phyloP scores from a whole-genome alignment of 2,888 invertebrate genomes.

The Meta bourneti region DNA sequence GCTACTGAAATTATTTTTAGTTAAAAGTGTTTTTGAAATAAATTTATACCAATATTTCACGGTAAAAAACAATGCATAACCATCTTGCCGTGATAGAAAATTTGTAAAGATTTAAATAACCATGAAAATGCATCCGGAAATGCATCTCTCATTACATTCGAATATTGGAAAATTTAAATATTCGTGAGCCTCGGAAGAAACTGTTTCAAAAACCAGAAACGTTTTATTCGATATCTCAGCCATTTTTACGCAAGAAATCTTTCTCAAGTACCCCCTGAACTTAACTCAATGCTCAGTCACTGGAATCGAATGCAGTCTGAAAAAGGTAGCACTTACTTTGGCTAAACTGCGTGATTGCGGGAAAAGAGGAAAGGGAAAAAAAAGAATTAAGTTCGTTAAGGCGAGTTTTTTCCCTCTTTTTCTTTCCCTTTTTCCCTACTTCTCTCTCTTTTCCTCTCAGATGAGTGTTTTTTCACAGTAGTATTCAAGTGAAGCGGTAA shows the following conservation, averaged over 20 bases:
- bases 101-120: too few species aligned
- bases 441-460: slow-evolving; percentile 27
- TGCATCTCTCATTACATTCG: not conserved
- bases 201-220: not conserved
- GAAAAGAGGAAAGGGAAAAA: slow-evolving; percentile 15
- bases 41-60: too few species aligned
- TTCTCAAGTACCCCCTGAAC: slow-evolving; percentile 25
- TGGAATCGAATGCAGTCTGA: slow-evolving; percentile 33
- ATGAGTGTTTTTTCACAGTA: slow-evolving; percentile 25
- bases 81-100: too few species aligned
- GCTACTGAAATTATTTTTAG: too few species aligned
- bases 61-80: too few species aligned
- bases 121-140: not conserved
- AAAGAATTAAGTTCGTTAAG: slow-evolving; percentile 63
- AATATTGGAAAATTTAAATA: not conserved
- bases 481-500: slow-evolving; percentile 35
- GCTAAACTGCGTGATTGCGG: slow-evolving; percentile 53
- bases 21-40: too few species aligned
- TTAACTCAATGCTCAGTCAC: slow-evolving; percentile 47
- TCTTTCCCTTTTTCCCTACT: slow-evolving; percentile 1
- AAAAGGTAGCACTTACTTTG: slow-evolving; percentile 54
- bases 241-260: slow-evolving; percentile 15
- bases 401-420: slow-evolving; percentile 13
- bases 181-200: not conserved
- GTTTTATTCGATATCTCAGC: not conserved